Base-by-base conservation (phyloP, 1,140 invertebrate species). In the Euwallacea similis region DNA sequence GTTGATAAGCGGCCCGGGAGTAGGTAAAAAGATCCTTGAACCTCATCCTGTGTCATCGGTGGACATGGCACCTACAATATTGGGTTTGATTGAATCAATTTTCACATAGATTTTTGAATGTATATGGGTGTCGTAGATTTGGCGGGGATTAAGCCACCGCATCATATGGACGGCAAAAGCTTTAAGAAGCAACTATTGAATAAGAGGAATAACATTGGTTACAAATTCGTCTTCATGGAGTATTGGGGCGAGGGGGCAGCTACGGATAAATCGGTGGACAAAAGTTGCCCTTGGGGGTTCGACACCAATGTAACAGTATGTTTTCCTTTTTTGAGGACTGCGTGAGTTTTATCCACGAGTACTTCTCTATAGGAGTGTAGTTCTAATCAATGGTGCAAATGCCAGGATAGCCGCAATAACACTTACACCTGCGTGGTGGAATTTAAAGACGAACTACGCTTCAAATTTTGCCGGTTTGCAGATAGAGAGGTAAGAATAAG, bases 391-490 rank as follows among this genome's bases (percentile, higher is more conserved):
- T 86, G 84, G 54, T 95, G 93, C 76, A 94, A 94, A 78, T 95
- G 93, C 78, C 88, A 94, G 82, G 93, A 95, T 80, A 81, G 88
- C 0, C 85, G 78, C 75, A 96, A 96, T 78, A 96, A 96, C 77
- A 95, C 94, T 0, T 96, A 89, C 76, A 83, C 82, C 0, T 97
- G 95, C 79, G 72, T 95, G 6, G 81, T 92, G 59, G 86, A 87
- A 67, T 74, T 92, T 41, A 80, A 82, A 0, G 71, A 85, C 47
- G 21, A 78, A 2, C 74, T 79, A 46, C 86, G 92, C 78, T 86
- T 88, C 71, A 86, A 94, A 71, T 94, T 89, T 76, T 96, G 94
- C 78, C 76, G 86, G 68, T 93, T 95, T 80, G 79, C 84, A 41
- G 92, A 95, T 79, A 72, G 85, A 53, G 83, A 92, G 84, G 92